A percentile compares a stretch with the other conserved stretches of the same genome.
phyloP scores from a whole-genome alignment of 2,113 vertebrate species.

The Corydoras maculifer region DNA sequence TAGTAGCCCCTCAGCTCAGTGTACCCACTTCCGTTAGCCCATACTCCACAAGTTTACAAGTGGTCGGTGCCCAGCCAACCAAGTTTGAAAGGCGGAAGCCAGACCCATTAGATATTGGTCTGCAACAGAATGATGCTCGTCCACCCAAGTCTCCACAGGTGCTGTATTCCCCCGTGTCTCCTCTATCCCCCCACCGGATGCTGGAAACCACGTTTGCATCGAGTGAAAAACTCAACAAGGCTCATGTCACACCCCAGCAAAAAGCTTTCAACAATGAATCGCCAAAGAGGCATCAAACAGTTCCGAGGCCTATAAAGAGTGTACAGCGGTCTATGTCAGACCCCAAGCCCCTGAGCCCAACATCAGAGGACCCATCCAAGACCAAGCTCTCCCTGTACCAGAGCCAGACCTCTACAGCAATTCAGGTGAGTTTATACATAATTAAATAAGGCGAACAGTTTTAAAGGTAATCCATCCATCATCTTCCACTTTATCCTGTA shows the following conservation, averaged over 20 bases:
- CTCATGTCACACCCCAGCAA: slow-evolving; percentile 94
- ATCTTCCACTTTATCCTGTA: no score
- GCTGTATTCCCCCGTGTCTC: slow-evolving; percentile 94
- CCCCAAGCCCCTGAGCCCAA: slow-evolving; percentile 96
- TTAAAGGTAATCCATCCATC: no score
- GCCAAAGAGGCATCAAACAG: slow-evolving; percentile 80
- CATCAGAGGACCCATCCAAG: slow-evolving; percentile 85
- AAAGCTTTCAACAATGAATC: slow-evolving; percentile 86
- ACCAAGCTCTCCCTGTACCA: slow-evolving; percentile 90
- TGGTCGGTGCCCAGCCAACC: slow-evolving; percentile 75
- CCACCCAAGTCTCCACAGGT: slow-evolving; percentile 97
- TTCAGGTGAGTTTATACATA: slow-evolving; percentile 74
- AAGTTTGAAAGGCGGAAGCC: slow-evolving; percentile 94
- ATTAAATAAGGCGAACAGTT: no score
- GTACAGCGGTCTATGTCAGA: slow-evolving; percentile 95
- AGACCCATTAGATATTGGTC: slow-evolving; percentile 90
- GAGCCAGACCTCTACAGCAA: slow-evolving; percentile 79
- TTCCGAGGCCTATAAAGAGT: slow-evolving; percentile 93
- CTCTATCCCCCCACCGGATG: slow-evolving; percentile 89
- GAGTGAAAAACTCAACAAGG: slow-evolving; percentile 92
- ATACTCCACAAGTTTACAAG: slow-evolving; percentile 86
- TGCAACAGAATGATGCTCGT: slow-evolving; percentile 76
- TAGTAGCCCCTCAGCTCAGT: slow-evolving; percentile 79
- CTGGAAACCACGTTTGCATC: slow-evolving; percentile 88
- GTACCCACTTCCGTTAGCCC: slow-evolving; percentile 86